A percentile compares a stretch with the other conserved stretches of the same genome.
phyloP scores from a whole-genome alignment of 2,888 invertebrate genomes.

The Steinernema hermaphroditum region DNA sequence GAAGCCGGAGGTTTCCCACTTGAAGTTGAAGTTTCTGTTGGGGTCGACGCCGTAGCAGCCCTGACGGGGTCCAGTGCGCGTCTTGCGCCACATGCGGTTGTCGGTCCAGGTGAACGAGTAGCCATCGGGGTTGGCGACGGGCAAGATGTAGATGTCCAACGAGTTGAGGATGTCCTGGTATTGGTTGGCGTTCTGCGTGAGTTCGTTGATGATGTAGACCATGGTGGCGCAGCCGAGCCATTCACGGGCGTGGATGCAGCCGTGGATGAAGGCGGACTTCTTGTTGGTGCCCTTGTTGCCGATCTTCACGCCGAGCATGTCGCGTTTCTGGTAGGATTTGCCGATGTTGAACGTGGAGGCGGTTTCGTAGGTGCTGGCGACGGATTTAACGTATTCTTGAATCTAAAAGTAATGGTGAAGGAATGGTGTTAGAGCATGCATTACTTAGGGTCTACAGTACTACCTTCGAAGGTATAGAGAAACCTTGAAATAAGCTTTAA shows the following conservation, averaged over 20 bases:
- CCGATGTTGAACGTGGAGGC: slow-evolving; percentile 9
- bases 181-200: slow-evolving; percentile 31
- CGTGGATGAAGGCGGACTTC: slow-evolving; percentile 32
- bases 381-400: slow-evolving; percentile 34
- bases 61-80: slow-evolving; percentile 32
- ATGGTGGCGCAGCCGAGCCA: slow-evolving; percentile 38
- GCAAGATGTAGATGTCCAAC: slow-evolving; percentile 37
- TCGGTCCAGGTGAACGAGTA: slow-evolving; percentile 37
- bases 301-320: slow-evolving; percentile 34
- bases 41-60: slow-evolving; percentile 37
- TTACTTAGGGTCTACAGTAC: not conserved
- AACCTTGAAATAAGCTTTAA: no score
- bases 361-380: slow-evolving; percentile 18
- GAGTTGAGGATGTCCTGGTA: slow-evolving; percentile 31
- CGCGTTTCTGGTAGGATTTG: slow-evolving; percentile 30
- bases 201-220: slow-evolving; percentile 39
- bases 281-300: slow-evolving; percentile 33
- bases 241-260: slow-evolving; percentile 39
- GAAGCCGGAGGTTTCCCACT: slow-evolving; percentile 35
- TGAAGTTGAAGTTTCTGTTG: slow-evolving; percentile 39
- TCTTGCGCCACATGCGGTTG: slow-evolving; percentile 42
- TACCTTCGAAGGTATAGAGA: no score
- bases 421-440: no score
- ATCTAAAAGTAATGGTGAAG: slow-evolving; percentile 15
- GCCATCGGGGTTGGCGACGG: slow-evolving; percentile 41